Percentiles rank a stretch among this genome's conserved stretches.
Conservation (phyloP, 2,797 vertebrate genomes). For the Calcarius lapponicus region DNA sequence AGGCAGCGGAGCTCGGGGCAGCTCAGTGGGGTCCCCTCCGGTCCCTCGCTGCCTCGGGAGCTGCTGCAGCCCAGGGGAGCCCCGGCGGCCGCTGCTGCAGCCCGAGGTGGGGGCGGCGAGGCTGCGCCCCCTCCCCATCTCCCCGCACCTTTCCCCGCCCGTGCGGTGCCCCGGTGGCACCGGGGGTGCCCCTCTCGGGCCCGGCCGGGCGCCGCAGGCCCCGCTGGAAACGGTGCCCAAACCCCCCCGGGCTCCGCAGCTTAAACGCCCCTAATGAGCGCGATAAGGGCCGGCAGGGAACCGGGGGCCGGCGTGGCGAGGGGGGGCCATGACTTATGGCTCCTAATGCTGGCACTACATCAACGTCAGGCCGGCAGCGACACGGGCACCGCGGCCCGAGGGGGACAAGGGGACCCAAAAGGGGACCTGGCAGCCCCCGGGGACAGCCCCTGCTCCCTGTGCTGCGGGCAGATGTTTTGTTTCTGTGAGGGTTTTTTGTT, state of each 20-base stretch:
- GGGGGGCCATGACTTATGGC: slow-evolving; percentile 75
- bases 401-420: no score
- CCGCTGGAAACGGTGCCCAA: not conserved
- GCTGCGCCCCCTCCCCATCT: not conserved
- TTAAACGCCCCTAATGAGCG: slow-evolving; percentile 75
- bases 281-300: slow-evolving; percentile 77
- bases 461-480: not conserved
- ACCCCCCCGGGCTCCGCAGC: not conserved
- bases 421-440: not conserved
- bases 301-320: slow-evolving; percentile 65
- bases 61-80: no score
- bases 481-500: not conserved
- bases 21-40: no score
- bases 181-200: no score
- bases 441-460: not conserved
- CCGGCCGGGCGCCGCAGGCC: not conserved
- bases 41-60: no score
- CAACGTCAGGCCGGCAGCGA: slow-evolving; percentile 71
- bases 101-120: not conserved
- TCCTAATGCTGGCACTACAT: slow-evolving; percentile 81
- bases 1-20: not conserved
- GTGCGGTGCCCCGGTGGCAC: not conserved
- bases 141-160: not conserved
- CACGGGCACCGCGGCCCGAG: not conserved
- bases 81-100: not conserved